Evolutionary conservation across 2,797 vertebrate species (phyloP), one percentile per base, ranked within the genome.

Genomic region (Sphaeramia orbicularis): DNA sequence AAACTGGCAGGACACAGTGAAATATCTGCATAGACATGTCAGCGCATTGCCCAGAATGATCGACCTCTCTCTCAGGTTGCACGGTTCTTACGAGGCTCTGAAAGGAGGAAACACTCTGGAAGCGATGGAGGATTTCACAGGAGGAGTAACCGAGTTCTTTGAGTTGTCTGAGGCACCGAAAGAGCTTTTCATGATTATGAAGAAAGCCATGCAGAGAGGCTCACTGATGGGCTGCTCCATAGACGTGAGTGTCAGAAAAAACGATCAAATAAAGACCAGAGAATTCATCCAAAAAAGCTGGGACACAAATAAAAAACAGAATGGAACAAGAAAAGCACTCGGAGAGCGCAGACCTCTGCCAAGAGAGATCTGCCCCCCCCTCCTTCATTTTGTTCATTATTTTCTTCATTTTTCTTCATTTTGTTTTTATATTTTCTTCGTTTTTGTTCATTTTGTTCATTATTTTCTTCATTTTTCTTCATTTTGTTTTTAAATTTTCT

Each of bases 81-180:
- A 99, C 5, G 96, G 97, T 0, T 99, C 97, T 19, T 99, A 99
- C 0, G 98, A 99, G 85, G 96, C 98, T 47, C 93, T 99, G 78
- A 99, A 96, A 88, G 98, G 98, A 45, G 98, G 98, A 1, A 99
- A 98, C 74, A 97, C 97, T 2, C 91, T 98, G 0, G 98, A 99
- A 71, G 98, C 98, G 78, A 99, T 99, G 98, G 98, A 99, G 81
- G 98, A 99, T 82, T 99, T 99, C 90, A 99, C 98, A 0, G 98
- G 98, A 71, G 98, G 98, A 53, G 95, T 99, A 41, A 99, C 98
- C 0, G 98, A 99, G 87, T 98, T 96, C 88, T 99, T 97, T 0
- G 97, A 99, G 73, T 91, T 99, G 79, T 94, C 85, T 11, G 95
- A 97, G 32, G 95, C 96, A 1, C 96, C 97, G 2, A 95, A 94